Base-by-base conservation (phyloP, 1,140 invertebrate genomes). In the Calycopis cecrops region DNA sequence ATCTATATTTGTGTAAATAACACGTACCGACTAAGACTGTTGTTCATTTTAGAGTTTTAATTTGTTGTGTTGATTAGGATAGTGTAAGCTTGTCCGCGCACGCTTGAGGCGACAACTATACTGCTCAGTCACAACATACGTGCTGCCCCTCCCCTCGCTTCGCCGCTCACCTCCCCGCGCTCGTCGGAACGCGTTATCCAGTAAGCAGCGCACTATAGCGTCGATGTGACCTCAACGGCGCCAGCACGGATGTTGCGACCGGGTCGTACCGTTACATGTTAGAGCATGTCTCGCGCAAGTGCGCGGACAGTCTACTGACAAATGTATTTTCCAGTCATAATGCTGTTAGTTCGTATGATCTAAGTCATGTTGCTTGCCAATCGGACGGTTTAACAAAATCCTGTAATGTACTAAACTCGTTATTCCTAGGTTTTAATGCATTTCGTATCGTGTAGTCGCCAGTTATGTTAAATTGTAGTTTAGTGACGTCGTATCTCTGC, bases 1-100 rank as follows among this genome's bases (percentile, higher is more conserved):
- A 44, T 4, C 16, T 44, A 81, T 74, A 73, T 80, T 79, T 79
- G 79, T 87, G 81, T 87, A 87, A 85, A 87, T 86, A 86, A 79
- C 71, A 71, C 80, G 73, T 84, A 85, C 78, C 69, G 80, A 73
- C 69, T 85, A 85, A 85, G 84, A 87, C 81, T 87, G 84, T 87
- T 87, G 81, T 87, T 85, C 76, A 82, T 76, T 79, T 78, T 81
- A 85, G 79, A 77, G 71, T 72, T 87, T 85, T 87, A 84, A 85
- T 84, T 82, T 73, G 79, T 82, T 84, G 76, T 75, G 60, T 81
- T 69, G 76, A 67, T 54, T 52, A 55, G 37, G 60, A 73, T 71
- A 59, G 69, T 78, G 62, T 76, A 65, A 69, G 76, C 73, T 68
- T 38, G 42, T 9, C 4, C 14, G 28, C 40, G 18, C 12, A 16